Evolutionary conservation across 2,797 vertebrate species (phyloP), one percentile per base, ranked within the genome.

Genomic region (Chloroceryle amazona): DNA sequence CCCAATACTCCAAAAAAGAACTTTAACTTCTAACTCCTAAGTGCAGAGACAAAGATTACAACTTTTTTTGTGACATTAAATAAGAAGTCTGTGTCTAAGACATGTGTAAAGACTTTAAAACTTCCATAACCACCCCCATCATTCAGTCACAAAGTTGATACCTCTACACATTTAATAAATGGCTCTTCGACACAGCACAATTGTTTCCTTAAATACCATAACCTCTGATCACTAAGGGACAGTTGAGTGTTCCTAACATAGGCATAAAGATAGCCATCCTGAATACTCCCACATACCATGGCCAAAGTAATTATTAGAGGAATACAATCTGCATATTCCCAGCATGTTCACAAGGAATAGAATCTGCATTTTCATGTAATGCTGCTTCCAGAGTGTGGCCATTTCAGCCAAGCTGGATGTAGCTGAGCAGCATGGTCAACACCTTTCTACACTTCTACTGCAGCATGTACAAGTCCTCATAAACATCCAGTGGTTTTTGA

Each of bases 331-430:
- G 20, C 26, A 16, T 1, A 1, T n/a, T 79, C 44, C 28, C 31
- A 62, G 3, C 49, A 21, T 54, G 52, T 31, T 54, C 52, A 29
- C 16, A 18, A 29, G 51, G 51, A n/a, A n/a, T 54, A 54, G 31
- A 31, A 54, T n/a, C 31, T 21, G 54, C 31, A n/a, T 12, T 19
- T 55, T 26, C 37, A 35, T 1, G 2, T 4, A 67, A 33, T 0
- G 3, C 21, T 47, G 60, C 13, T 86, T 81, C 33, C 57, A 86
- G 70, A 18, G 41, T 1, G 1, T 6, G 33, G 33, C 16, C 1
- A 0, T 61, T 84, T 81, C 74, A 58, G 65, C 29, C 61, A 29
- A 61, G 26, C 26, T 41, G 73, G 65, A 23, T 2, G 0, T 6
- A 55, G 51, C 23, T 39, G n/a, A 71, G 62, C 70, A 55, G 74